Evolutionary conservation across 2,888 invertebrate species (phyloP), one percentile per base, ranked within the genome.

Genomic region (Caenorhabditis angaria): DNA sequence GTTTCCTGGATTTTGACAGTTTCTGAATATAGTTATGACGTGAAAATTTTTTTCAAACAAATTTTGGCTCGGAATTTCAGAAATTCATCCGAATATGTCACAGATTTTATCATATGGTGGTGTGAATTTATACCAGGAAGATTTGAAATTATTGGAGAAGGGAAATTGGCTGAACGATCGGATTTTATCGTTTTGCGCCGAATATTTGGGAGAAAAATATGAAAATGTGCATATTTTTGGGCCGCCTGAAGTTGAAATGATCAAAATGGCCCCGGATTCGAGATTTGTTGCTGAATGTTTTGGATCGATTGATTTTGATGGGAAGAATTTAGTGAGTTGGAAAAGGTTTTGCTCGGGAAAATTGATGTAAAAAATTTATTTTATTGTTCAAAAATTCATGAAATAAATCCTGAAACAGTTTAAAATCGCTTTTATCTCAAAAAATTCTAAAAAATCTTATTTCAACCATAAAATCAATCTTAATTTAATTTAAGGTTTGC

Each of bases 151-250:
- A 14, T 48, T 82, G 29, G 51, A 65, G 28, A 55, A 58, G 2
- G 65, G 68, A 10, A 27, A 62, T 25, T 82, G 82, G 82, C 71
- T 81, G 51, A 82, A 79, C 29, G 82, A 82, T 60, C 71, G 70
- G 32, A 20, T 78, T 2, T 68, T 82, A 35, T 69, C 81, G 2
- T 81, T 82, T 55, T 70, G 70, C 8, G 62, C 69, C 0, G 78
- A 82, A 29, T 71, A 73, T 62, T n/a, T 76, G 48, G 62, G 58
- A 57, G 59, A 73, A 18, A 53, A 48, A 47, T 1, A 12, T n/a
- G 29, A 6, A 24, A 32, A 1, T 57, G 50, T 50, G 2, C 57
- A 70, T 32, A 51, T 75, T 0, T 65, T 75, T 47, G 65, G 56
- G 2, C 75, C 75, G 1, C 64, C 75, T 0, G 64, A 69, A 47